Conservation (phyloP, 2,888 invertebrate species). For the Clistopyga incitator region DNA sequence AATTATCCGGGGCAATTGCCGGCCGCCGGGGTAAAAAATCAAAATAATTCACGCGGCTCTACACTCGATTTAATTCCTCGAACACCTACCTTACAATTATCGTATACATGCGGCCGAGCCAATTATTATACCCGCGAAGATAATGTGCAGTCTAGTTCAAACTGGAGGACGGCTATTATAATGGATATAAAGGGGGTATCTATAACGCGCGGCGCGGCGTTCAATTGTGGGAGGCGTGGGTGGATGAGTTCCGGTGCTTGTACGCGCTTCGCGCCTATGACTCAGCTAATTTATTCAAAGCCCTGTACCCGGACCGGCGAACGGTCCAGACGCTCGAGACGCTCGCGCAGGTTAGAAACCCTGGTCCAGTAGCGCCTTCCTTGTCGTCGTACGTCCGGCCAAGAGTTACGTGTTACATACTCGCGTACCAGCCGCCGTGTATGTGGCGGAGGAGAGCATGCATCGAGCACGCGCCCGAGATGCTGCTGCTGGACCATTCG, state of each 20-base stretch:
- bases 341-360: slow-evolving; percentile 65
- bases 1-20: not conserved
- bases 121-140: slow-evolving; percentile 54
- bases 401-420: slow-evolving; percentile 54
- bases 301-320: slow-evolving; percentile 52
- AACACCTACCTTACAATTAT: slow-evolving; percentile 6
- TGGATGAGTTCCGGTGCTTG: slow-evolving; percentile 70
- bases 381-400: slow-evolving; percentile 63
- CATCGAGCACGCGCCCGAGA: slow-evolving; percentile 65
- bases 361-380: slow-evolving; percentile 70
- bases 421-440: slow-evolving; percentile 28
- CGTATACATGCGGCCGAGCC: slow-evolving; percentile 18
- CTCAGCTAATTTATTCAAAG: slow-evolving; percentile 80
- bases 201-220: slow-evolving; percentile 60
- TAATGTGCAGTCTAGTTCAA: slow-evolving; percentile 57
- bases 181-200: slow-evolving; percentile 56
- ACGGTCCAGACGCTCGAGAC: slow-evolving; percentile 31
- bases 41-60: not conserved
- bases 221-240: slow-evolving; percentile 66
- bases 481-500: slow-evolving; percentile 66
- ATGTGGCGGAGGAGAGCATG: slow-evolving; percentile 53
- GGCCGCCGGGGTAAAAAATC: not conserved
- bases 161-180: slow-evolving; percentile 61
- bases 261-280: slow-evolving; percentile 69
- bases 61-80: slow-evolving; percentile 25